phyloP scores from a whole-genome alignment of 1,140 invertebrate species.

The Procambarus virginalis region DNA sequence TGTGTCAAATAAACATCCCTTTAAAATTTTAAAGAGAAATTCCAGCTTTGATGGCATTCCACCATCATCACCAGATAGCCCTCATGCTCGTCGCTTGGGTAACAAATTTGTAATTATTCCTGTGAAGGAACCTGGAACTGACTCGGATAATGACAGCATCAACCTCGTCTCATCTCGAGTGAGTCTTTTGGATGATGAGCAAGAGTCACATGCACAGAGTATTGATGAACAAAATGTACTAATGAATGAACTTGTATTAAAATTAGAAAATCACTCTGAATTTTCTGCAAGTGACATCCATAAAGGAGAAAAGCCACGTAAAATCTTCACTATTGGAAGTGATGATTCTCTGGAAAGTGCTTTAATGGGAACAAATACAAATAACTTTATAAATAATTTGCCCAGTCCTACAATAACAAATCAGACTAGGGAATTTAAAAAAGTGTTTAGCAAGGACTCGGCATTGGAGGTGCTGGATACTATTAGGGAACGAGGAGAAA shows the following conservation, averaged over 20 bases:
- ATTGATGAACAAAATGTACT: not conserved
- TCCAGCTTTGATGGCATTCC: constrained; percentile 70
- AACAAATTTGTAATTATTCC: constrained; percentile 67
- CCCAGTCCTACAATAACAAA: not conserved
- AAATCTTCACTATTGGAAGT: constrained; percentile 30
- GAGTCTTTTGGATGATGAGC: not conserved
- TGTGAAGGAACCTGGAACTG: constrained; percentile 48
- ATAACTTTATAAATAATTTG: not conserved
- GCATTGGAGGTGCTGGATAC: constrained; percentile 18
- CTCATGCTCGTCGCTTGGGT: constrained; percentile 50
- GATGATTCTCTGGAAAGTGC: constrained; percentile 7
- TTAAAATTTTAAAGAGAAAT: constrained; percentile 46
- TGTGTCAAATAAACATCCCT: constrained; percentile 29
- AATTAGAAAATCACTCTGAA: not conserved
- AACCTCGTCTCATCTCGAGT: not conserved
- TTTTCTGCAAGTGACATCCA: not conserved
- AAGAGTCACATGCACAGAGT: not conserved
- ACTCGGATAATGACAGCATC: not conserved
- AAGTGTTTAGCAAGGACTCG: constrained; percentile 10
- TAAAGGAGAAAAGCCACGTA: not conserved
- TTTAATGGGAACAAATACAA: not conserved
- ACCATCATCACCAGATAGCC: constrained; percentile 61
- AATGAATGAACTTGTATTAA: not conserved
- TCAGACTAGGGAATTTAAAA: constrained; percentile 9
- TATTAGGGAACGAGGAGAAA: constrained; percentile 39